Evolutionary conservation across 1,140 invertebrate species (phyloP).

Genomic region (Calephelis nemesis): DNA sequence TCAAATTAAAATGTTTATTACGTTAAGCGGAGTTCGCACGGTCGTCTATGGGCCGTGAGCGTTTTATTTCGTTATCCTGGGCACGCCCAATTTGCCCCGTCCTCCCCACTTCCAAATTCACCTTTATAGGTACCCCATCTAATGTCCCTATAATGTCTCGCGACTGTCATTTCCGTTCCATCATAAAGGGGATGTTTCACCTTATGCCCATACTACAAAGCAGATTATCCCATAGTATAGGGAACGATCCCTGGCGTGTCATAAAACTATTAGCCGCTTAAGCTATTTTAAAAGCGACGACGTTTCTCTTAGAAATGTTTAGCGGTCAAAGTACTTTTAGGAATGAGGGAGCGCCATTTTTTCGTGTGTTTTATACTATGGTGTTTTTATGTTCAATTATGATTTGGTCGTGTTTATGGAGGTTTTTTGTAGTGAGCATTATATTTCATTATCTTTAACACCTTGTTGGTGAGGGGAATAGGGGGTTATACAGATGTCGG

Average conservation of each 20-base stretch:
- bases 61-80: constrained; percentile 72
- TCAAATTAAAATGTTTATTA: constrained; percentile 79
- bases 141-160: constrained; percentile 59
- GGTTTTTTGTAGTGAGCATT: constrained; percentile 57
- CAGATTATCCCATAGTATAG: constrained; percentile 32
- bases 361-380: constrained; percentile 51
- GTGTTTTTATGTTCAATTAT: constrained; percentile 67
- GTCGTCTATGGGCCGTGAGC: constrained; percentile 51
- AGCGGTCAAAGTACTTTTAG: constrained; percentile 47
- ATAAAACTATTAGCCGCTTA: constrained; percentile 78
- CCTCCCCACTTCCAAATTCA: constrained; percentile 27
- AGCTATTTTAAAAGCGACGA: constrained; percentile 72
- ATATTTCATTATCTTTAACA: constrained; percentile 73
- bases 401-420: constrained; percentile 59
- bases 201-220: constrained; percentile 42
- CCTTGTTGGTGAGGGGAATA: constrained; percentile 55
- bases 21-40: constrained; percentile 73
- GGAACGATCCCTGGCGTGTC: constrained; percentile 58
- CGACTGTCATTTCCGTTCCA: constrained; percentile 64
- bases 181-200: constrained; percentile 33
- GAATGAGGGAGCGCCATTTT: constrained; percentile 58
- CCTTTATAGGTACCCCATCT: constrained; percentile 44
- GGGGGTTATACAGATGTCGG: constrained; percentile 10
- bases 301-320: constrained; percentile 55
- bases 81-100: constrained; percentile 56